Evolutionary conservation across 53 echinoderm and acorn worm species (phyloP), one percentile per base, ranked within the genome.

Genomic region (Pentamera pediparva): DNA sequence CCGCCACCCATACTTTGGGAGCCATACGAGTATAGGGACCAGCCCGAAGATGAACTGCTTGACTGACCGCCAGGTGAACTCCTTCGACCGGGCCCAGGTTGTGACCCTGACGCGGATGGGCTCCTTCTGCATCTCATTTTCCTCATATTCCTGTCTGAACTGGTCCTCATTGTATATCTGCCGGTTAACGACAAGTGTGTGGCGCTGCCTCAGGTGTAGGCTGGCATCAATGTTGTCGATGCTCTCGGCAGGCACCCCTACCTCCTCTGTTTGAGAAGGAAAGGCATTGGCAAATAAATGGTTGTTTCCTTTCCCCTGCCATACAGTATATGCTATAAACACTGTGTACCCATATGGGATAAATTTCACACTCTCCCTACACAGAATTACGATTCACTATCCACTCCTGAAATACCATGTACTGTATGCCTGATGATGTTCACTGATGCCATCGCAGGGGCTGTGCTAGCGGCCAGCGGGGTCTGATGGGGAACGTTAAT

Each of bases 111-210:
- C 36, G 11, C 41, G 47, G n/a, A 78, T 3, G 35, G 76, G 40
- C 24, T 57, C 70, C 35, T 73, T 62, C 55, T 76, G 70, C 28
- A 70, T 57, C 40, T 75, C 43, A 3, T 38, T 82, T 36, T 78
- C 76, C 47, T 83, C 73, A 52, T 89, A 89, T 55, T 78, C 76
- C 18, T 80, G 60, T 28, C 77, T 75, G 54, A 92, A 92, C 11
- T 57, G 65, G 35, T 89, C 78, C 67, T 92, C 93, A 6, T 67
- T 92, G 84, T 92, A 92, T 5, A 79, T 78, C 21, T 89, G 93
- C 27, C 93, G 80, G 18, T 70, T 81, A 56, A 92, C 84, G 25
- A 76, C 62, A 29, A 92, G 77, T 29, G 39, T 67, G 3, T 75
- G 32, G 3, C 75, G 61, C 12, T 75, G 75, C 15, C 69, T 37